These are phyloP conservation scores for Sminthurinus aureus DNA, from an alignment of 2,888 invertebrate genomes.

Conservation along the genomic window DNA sequence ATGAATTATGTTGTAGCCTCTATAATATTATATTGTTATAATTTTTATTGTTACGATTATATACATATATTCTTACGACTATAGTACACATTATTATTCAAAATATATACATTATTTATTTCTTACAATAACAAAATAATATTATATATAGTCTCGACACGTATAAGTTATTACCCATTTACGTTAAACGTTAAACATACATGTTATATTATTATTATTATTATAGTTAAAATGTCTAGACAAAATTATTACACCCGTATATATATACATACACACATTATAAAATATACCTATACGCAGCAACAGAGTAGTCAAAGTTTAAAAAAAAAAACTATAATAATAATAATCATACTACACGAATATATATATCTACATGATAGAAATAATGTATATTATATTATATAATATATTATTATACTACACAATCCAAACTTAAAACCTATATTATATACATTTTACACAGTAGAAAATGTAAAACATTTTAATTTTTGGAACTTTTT, in stretches of 20 bases:
- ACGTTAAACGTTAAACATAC: too few relatives aligned
- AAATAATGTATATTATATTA: conserved; percentile 5
- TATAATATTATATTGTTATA: too few relatives aligned
- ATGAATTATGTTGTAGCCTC: too few relatives aligned
- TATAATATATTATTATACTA: neutral
- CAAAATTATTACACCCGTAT: neutral
- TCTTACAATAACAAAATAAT: too few relatives aligned
- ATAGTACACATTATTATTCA: too few relatives aligned
- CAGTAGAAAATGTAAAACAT: neutral
- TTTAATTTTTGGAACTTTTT: neutral
- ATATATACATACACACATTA: neutral
- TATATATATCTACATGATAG: neutral
- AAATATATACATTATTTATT: too few relatives aligned
- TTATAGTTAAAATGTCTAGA: neutral
- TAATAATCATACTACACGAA: too few relatives aligned
- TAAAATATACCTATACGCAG: neutral
- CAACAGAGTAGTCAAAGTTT: neutral
- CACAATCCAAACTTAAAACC: neutral
- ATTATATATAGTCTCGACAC: too few relatives aligned
- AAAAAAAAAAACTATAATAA: too few relatives aligned
- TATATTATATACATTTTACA: neutral
- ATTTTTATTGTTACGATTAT: too few relatives aligned
- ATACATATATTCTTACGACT: too few relatives aligned
- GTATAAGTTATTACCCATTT: too few relatives aligned
- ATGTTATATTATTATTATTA: conserved; percentile 5